phyloP scores from a whole-genome alignment of 2,113 vertebrate species.

The Anhinga rufa region DNA sequence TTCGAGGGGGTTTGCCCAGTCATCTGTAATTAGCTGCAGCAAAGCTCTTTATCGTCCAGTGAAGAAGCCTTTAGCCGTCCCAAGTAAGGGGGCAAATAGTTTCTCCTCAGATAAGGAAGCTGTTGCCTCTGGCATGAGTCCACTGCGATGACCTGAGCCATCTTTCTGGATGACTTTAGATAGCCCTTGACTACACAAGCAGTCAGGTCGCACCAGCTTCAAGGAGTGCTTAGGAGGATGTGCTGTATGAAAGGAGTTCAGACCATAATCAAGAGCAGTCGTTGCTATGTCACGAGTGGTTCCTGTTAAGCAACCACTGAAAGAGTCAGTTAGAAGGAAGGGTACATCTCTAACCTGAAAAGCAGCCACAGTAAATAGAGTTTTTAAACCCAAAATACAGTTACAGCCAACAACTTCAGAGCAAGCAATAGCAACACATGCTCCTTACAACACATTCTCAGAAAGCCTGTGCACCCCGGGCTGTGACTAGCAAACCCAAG shows the following conservation, averaged over 20 bases:
- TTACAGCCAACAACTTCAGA: not conserved
- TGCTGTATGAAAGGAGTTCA: not conserved
- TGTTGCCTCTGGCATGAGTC: not conserved
- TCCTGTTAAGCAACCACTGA: not conserved
- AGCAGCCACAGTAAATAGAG: not conserved
- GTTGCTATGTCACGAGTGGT: not conserved
- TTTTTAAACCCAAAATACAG: not conserved
- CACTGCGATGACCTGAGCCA: not conserved
- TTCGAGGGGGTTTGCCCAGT: not conserved
- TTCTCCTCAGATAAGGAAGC: not conserved
- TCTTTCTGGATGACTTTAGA: not conserved
- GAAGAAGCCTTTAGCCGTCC: not conserved
- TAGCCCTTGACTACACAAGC: not conserved
- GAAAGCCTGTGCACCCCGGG: not conserved
- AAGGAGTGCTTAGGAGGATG: not conserved
- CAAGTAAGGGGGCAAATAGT: not conserved
- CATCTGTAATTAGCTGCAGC: not conserved
- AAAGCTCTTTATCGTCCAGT: not conserved
- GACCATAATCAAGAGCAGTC: not conserved
- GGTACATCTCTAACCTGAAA: not conserved
- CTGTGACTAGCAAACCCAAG: not conserved
- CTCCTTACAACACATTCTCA: not conserved
- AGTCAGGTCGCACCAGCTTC: not conserved
- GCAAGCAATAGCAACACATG: not conserved
- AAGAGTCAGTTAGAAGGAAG: not conserved